Conservation (phyloP, 2,888 invertebrate genomes). For the Eledona agricola region DNA sequence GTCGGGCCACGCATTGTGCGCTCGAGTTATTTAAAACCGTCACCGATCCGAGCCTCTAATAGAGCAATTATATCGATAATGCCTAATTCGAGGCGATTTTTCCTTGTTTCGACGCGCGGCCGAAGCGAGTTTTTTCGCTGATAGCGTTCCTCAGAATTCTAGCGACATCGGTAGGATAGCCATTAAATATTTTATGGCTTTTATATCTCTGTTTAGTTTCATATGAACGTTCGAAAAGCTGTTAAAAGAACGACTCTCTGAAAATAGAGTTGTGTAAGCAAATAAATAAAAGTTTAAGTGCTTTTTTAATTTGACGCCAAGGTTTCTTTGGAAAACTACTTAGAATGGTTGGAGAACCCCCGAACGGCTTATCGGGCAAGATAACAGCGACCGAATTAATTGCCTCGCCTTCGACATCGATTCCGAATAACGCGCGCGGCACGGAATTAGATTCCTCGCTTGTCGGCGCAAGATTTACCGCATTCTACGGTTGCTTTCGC, state of each 20-base stretch:
- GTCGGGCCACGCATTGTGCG: slow-evolving; percentile 4
- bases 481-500: too few species aligned
- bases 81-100: slow-evolving; percentile 36
- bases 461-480: too few species aligned
- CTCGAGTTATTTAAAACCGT: slow-evolving; percentile 13
- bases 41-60: slow-evolving; percentile 27
- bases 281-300: slow-evolving; percentile 41
- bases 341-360: too few species aligned
- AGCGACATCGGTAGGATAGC: slow-evolving; percentile 46
- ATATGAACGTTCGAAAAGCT: slow-evolving; percentile 46
- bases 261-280: slow-evolving; percentile 40
- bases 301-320: slow-evolving; percentile 40
- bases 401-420: too few species aligned
- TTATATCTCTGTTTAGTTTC: slow-evolving; percentile 49
- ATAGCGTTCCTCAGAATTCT: slow-evolving; percentile 44
- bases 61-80: slow-evolving; percentile 41
- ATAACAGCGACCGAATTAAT: too few species aligned
- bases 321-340: slow-evolving; percentile 37
- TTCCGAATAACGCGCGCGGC: too few species aligned
- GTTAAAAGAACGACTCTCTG: slow-evolving; percentile 42
- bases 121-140: slow-evolving; percentile 42
- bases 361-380: too few species aligned
- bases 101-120: slow-evolving; percentile 32
- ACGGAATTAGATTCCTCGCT: too few species aligned
- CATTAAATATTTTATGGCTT: slow-evolving; percentile 50